Conservation (phyloP, 2,113 vertebrate genomes). For the Cyprinodon variegatus region DNA sequence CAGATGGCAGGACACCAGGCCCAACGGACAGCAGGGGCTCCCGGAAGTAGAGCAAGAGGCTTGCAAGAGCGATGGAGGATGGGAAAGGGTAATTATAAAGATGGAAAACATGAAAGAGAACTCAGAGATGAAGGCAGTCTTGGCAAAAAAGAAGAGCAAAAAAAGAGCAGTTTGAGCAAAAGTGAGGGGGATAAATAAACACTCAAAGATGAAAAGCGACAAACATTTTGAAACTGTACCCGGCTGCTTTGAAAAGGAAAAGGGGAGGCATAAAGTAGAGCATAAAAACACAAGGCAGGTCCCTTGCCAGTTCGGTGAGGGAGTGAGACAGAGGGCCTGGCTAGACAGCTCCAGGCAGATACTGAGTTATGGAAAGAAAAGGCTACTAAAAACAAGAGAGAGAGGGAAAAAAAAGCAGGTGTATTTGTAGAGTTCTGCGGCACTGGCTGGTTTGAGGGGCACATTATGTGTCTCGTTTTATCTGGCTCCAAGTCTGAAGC, state of each 20-base stretch:
- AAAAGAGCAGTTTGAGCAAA: slow-evolving; percentile 32
- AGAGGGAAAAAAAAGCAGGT: slow-evolving; percentile 40
- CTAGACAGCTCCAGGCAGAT: slow-evolving; percentile 54
- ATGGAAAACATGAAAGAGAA: slow-evolving; percentile 51
- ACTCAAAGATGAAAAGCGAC: slow-evolving; percentile 42
- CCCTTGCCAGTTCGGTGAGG: slow-evolving; percentile 38
- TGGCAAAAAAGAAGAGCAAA: slow-evolving; percentile 34
- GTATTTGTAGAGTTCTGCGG: slow-evolving; percentile 60
- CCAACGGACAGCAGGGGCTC: slow-evolving; percentile 57
- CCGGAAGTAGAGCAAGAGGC: slow-evolving; percentile 43
- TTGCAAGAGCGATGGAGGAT: slow-evolving; percentile 30
- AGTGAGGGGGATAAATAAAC: slow-evolving; percentile 29
- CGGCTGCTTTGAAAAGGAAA: slow-evolving; percentile 37
- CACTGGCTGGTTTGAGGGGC: slow-evolving; percentile 50
- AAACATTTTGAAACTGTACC: slow-evolving; percentile 27
- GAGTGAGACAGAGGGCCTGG: slow-evolving; percentile 50
- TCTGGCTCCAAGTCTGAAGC: slow-evolving; percentile 48
- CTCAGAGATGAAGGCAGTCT: slow-evolving; percentile 34
- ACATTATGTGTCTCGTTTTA: slow-evolving; percentile 60
- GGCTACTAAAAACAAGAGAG: slow-evolving; percentile 45
- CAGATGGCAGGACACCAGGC: slow-evolving; percentile 68
- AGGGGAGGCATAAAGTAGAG: slow-evolving; percentile 55
- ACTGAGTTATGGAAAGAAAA: slow-evolving; percentile 41
- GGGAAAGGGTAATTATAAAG: slow-evolving; percentile 48
- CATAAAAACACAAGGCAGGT: slow-evolving; percentile 43